A percentile compares a stretch with the other conserved stretches of the same genome.
These are phyloP conservation scores for Psix sp. DNA, from an alignment of 1,140 invertebrate species.

Conservation along the genomic window DNA sequence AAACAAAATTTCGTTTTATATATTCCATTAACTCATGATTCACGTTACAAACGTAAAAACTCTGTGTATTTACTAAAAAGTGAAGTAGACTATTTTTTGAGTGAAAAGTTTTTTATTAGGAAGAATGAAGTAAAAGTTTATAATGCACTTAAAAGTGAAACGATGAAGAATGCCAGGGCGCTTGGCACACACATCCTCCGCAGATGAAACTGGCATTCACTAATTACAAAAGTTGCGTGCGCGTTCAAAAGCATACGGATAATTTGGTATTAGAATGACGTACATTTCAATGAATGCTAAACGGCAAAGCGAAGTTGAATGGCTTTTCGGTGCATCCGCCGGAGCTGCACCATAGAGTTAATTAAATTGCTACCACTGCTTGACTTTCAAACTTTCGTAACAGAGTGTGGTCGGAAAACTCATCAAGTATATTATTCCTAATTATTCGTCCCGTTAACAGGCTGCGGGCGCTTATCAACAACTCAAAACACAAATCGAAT, in stretches of 20 bases:
- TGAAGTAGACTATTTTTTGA: no score
- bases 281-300: conserved; percentile 53
- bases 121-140: no score
- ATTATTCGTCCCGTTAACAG: conserved; percentile 37
- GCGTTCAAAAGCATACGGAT: conserved; percentile 42
- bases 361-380: conserved; percentile 56
- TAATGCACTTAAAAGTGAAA: not conserved
- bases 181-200: conserved; percentile 7
- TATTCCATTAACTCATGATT: no score
- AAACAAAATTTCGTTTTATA: no score
- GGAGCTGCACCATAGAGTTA: conserved; percentile 44
- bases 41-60: no score
- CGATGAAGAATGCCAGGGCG: conserved; percentile 4
- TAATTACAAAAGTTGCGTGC: conserved; percentile 52
- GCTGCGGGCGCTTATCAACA: conserved; percentile 32
- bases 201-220: conserved; percentile 19
- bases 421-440: conserved; percentile 55
- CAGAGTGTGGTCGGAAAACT: conserved; percentile 42
- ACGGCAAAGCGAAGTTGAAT: conserved; percentile 44
- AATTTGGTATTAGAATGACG: conserved; percentile 55
- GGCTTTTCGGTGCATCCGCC: conserved; percentile 33
- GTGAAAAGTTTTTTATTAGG: no score
- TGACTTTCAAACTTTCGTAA: conserved; percentile 53
- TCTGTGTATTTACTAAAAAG: no score
- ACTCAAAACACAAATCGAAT: conserved; percentile 27